Evolutionary conservation across 2,888 invertebrate genomes (phyloP).

Genomic region (Leptura quadrifasciata): DNA sequence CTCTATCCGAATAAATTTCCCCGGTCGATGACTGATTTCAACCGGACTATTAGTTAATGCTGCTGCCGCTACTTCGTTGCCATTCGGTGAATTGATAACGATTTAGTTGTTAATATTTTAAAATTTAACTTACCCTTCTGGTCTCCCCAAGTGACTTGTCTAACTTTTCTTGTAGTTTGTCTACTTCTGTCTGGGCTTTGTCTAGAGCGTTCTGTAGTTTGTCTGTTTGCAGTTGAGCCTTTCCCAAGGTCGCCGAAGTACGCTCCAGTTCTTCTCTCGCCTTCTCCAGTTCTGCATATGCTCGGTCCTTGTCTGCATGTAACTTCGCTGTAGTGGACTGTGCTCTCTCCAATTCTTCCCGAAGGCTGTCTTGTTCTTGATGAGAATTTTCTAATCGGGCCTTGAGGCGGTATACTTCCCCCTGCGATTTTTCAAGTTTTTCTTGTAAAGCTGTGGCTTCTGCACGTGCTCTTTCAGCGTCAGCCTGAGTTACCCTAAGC

Average conservation of each 20-base stretch:
- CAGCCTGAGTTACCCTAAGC: slow-evolving; percentile 92
- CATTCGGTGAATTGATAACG: too few species aligned
- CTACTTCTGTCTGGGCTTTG: slow-evolving; percentile 92
- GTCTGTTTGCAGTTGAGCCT: slow-evolving; percentile 93
- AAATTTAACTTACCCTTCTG: slow-evolving; percentile 81
- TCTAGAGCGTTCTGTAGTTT: slow-evolving; percentile 92
- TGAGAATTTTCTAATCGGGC: slow-evolving; percentile 96
- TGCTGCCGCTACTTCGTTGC: too few species aligned
- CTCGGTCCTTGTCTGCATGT: slow-evolving; percentile 89
- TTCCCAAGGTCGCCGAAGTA: slow-evolving; percentile 91
- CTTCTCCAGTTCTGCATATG: slow-evolving; percentile 89
- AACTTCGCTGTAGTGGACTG: slow-evolving; percentile 89
- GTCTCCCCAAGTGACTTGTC: slow-evolving; percentile 89
- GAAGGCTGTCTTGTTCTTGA: slow-evolving; percentile 93
- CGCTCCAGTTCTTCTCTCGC: slow-evolving; percentile 84
- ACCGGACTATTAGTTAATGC: too few species aligned
- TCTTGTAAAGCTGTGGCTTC: slow-evolving; percentile 92
- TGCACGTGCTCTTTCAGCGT: slow-evolving; percentile 89
- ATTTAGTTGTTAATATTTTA: too few species aligned
- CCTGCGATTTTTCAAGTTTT: slow-evolving; percentile 95
- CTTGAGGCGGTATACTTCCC: slow-evolving; percentile 94
- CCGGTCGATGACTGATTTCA: too few species aligned
- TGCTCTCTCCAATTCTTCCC: slow-evolving; percentile 92
- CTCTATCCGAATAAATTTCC: too few species aligned
- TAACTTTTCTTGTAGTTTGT: slow-evolving; percentile 90